Base-by-base conservation (phyloP, 2,113 vertebrate genomes). In the Podiceps cristatus region DNA sequence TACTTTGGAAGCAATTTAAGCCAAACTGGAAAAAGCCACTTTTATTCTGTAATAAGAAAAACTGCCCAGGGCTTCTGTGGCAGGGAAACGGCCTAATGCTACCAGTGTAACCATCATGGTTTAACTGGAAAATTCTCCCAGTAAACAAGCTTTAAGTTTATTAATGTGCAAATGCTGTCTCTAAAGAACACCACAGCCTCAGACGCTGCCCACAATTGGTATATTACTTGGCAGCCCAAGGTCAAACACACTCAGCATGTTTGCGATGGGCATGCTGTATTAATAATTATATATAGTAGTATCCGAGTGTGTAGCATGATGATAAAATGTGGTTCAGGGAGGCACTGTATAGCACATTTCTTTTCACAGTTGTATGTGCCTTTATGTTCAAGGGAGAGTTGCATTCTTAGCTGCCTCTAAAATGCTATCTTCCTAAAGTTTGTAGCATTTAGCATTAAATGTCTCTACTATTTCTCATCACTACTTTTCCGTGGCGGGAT, bases 181-280 rank as follows among this genome's bases (percentile, higher is more conserved):
- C 59, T 63, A 11, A 84, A 90, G 90, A 40, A 31, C 63, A 80
- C 68, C 78, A 8, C 68, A 84, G 75, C 23, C 45, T 86, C 79
- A 93, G 78, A 77, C 40, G 44, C 47, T 88, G 79, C 50, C 79
- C 63, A 53, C 40, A 73, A 22, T 25, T 77, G 35, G 52, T 87
- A 15, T 67, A 74, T 88, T 90, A 44, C 64, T 63, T 86, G 4
- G 1, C 56, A 92, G 44, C 60, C 68, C 95, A 95, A 95, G 83
- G 90, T 95, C 88, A 95, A 91, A 95, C 79, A 49, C 27, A 74
- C 79, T 93, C 88, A 93, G 75, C 79, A 74, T 75, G 20, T 93
- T 97, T 95, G 60, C 82, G 84, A 15, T 72, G 86, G 71, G 23
- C 44, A 72, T 37, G 25, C 68, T 78, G 60, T 88, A 86, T 90